Base-by-base conservation (phyloP, 2,888 invertebrate species). In the Andrena marginata region DNA sequence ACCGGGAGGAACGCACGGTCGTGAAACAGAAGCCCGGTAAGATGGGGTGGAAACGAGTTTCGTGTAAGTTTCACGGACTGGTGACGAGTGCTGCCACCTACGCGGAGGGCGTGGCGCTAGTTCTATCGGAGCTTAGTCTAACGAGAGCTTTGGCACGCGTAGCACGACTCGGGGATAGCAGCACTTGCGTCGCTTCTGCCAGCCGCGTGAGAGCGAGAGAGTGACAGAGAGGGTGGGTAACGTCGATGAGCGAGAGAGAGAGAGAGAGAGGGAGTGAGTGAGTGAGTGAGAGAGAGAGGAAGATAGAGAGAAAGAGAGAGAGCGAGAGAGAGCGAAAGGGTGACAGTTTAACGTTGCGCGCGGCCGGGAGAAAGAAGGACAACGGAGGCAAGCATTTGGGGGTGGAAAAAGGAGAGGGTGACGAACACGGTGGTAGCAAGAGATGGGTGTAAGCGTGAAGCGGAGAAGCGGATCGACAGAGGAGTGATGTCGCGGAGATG, bases 41-140 rank as follows among this genome's bases (percentile, higher is more conserved):
- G 10, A 7, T 2, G 64, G 51, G 73, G 49, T 49, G 54, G 51
- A 20, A 33, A 62, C 54, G 80, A 13, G 59, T 63, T 62, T 51
- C 29, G 60, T 64, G 73, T 67, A 35, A 62, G 75, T 75, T 77
- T 79, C 60, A 48, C 68, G 79, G 82, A 77, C 75, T 72, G 69
- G 78, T 51, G 83, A 73, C 20, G 73, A 69, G 88, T 89, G 88
- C 89, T 89, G 88, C 88, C 88, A 89, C 88, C 93, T 92, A 87
- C 88, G 84, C 82, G 90, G 92, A 92, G 92, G 92, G 92, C 92
- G 92, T 92, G 92, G 93, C 91, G 93, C 91, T 90, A 91, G 91
- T 87, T 91, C 87, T 78, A 80, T 84, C 85, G 77, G 84, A 86
- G 85, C 81, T 91, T 90, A 92, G 92, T 92, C 78, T 83, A 86